These are phyloP conservation scores for Balaeniceps rex DNA, from an alignment of 2,113 vertebrate genomes.

Conservation along the genomic window DNA sequence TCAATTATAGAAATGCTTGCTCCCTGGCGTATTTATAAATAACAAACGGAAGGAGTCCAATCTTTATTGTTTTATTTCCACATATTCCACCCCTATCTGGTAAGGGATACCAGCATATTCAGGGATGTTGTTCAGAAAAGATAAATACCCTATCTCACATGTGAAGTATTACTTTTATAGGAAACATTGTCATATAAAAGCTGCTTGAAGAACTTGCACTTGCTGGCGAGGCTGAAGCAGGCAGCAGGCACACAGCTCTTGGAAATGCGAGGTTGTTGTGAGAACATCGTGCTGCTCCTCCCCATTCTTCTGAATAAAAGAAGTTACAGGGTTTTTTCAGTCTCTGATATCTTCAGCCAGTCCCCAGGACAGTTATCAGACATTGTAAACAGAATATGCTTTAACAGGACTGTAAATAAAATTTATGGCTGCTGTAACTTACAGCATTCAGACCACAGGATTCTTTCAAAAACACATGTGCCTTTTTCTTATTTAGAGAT, in stretches of 20 bases:
- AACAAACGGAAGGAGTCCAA: not conserved
- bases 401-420: not conserved
- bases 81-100: not conserved
- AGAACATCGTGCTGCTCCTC: not conserved
- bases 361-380: not conserved
- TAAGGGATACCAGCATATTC: not conserved
- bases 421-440: not conserved
- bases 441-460: not conserved
- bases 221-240: not conserved
- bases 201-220: not conserved
- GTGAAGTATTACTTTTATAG: not conserved
- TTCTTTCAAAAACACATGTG: not conserved
- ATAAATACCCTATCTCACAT: not conserved
- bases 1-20: not conserved
- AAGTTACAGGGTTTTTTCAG: accelerated
- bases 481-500: not conserved
- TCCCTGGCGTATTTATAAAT: not conserved
- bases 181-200: not conserved
- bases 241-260: not conserved
- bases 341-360: not conserved
- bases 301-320: not conserved
- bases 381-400: not conserved
- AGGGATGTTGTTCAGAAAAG: not conserved
- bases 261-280: not conserved
- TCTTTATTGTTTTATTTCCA: not conserved